Evolutionary conservation across 2,113 vertebrate genomes (phyloP).

Genomic region (Hemicordylus capensis): DNA sequence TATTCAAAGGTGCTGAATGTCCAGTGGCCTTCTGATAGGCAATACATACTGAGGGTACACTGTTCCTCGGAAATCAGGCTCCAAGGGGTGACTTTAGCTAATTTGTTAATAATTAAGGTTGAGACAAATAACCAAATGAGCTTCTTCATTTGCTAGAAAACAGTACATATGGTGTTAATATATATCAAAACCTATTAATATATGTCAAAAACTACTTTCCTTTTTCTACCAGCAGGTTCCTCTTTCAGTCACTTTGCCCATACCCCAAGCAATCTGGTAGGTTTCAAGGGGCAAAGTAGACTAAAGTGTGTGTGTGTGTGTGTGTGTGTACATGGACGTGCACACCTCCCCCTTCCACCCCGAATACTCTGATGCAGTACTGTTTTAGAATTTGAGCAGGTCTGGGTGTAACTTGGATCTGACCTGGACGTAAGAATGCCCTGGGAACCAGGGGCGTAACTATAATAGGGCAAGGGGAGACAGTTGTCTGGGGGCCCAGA

Average conservation of each 20-base stretch:
- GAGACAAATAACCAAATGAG: background rate
- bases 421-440: background rate
- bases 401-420: background rate
- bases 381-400: background rate
- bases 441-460: too few species aligned
- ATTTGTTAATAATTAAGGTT: background rate
- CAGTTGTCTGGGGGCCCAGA: too few species aligned
- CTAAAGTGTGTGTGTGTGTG: background rate
- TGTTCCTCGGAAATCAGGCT: background rate
- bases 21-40: background rate
- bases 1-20: constrained; percentile 23
- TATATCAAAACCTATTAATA: background rate
- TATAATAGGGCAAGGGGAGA: too few species aligned
- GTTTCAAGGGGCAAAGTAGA: background rate
- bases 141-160: background rate
- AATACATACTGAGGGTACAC: background rate
- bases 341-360: too few species aligned
- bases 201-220: background rate
- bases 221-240: background rate
- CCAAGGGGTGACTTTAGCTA: background rate
- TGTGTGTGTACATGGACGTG: too few species aligned
- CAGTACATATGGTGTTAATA: background rate
- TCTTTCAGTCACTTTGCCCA: background rate
- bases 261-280: background rate
- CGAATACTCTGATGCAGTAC: background rate